A percentile compares a stretch with the other conserved stretches of the same genome.
Conservation (phyloP, 2,888 invertebrate species). For the Pseudococcus longispinus region DNA sequence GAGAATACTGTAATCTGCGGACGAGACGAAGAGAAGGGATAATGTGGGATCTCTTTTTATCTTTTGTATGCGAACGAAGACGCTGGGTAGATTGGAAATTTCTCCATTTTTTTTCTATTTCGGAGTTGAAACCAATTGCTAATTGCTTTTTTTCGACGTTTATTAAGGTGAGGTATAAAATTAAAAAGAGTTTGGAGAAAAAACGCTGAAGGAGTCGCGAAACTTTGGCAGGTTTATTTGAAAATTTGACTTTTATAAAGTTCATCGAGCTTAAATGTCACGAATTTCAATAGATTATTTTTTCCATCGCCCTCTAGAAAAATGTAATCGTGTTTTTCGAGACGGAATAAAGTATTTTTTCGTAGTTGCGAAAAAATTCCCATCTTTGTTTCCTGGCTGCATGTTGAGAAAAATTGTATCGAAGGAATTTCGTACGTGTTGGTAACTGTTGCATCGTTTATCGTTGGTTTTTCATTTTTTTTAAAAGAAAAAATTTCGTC, state of each 20-base stretch:
- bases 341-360: background rate
- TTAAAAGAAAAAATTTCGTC: background rate
- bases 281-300: background rate
- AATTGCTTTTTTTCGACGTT: background rate
- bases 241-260: constrained; percentile 11
- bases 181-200: background rate
- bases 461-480: too few species aligned
- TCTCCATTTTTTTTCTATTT: too few species aligned
- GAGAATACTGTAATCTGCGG: background rate
- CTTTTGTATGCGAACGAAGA: background rate
- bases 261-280: constrained; percentile 5
- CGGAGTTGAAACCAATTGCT: background rate
- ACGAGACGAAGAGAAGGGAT: background rate
- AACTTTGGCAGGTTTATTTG: background rate
- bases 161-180: background rate
- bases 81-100: too few species aligned
- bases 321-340: background rate
- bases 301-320: background rate
- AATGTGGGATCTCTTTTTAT: background rate
- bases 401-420: background rate
- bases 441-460: background rate
- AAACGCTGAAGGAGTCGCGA: background rate
- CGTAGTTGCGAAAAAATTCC: too few species aligned
- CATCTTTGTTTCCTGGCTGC: background rate
- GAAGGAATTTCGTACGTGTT: background rate